These are phyloP conservation scores for Gymnobelideus leadbeateri DNA, from an alignment of 2,113 vertebrate species.

Conservation along the genomic window DNA sequence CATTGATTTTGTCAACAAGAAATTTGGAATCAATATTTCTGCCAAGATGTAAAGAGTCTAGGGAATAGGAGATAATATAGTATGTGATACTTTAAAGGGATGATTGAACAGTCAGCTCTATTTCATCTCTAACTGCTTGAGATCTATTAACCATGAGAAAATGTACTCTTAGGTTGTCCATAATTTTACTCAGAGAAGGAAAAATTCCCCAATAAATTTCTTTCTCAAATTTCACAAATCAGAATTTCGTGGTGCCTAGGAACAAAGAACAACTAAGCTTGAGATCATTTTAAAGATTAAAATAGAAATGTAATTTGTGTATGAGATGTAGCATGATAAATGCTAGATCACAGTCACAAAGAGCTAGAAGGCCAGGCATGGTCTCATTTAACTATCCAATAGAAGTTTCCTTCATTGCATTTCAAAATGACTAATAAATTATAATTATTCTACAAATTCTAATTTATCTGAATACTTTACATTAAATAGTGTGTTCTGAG, in stretches of 20 bases:
- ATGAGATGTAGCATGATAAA: background rate
- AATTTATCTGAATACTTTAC: background rate
- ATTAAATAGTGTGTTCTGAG: background rate
- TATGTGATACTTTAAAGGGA: background rate
- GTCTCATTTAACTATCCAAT: background rate
- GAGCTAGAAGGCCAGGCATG: background rate
- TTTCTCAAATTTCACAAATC: background rate
- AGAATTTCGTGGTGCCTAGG: accelerated
- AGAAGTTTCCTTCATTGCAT: background rate
- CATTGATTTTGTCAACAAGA: background rate
- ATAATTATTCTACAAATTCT: background rate
- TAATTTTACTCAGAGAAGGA: background rate
- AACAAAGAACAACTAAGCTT: background rate
- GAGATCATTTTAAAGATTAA: background rate
- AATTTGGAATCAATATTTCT: background rate
- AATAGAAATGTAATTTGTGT: background rate
- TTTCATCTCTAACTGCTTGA: background rate
- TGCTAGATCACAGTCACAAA: background rate
- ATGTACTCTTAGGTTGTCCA: background rate
- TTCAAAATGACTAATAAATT: background rate
- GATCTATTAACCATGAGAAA: background rate
- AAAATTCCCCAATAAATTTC: background rate
- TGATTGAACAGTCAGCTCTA: background rate
- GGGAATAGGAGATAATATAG: background rate
- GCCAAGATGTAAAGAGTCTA: background rate